Evolutionary conservation across 2,888 invertebrate genomes (phyloP), one percentile per base, ranked within the genome.

Genomic region (Nomada goodeniana): DNA sequence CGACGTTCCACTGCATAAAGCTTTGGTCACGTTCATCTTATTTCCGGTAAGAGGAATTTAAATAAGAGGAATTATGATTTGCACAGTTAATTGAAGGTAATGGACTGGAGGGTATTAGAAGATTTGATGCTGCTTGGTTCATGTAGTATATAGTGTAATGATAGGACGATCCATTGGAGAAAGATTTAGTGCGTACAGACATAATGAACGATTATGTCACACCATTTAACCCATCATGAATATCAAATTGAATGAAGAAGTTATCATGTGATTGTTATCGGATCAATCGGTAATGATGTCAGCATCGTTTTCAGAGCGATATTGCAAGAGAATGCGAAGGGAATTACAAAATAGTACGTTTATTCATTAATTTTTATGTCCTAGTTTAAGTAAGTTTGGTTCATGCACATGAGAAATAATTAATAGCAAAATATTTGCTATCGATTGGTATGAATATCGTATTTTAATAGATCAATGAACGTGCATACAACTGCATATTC

Each of bases 171-270:
- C 26, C 26, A 47, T 50, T 29, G 55, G 26, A 23, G 47, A 3
- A 23, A 15, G 61, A 63, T 69, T 44, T 53, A 29, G 59, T n/a
- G 47, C 44, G 42, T 44, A 5, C 44, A 23, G 18, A 18, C 15
- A 65, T n/a, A 55, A 18, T 42, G 18, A 36, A 67, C 26, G 61
- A 71, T 42, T 80, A 50, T 73, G 67, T 61, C 78, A 67, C 26
- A n/a, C 13, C 44, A 26, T 63, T 67, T 52, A 78, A 80, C 60
- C 50, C 42, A 50, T 55, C 67, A 53, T 15, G 26, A 53, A 52
- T 26, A 36, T 50, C 68, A n/a, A 57, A 20, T 42, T 52, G 79
- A 67, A 68, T 42, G 67, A 68, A 72, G 78, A 80, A 61, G 71
- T 50, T 26, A 50, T 52, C 57, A n/a, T 44, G 11, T 2, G 64